These are phyloP conservation scores for Apostichopus californicus DNA, from an alignment of 35 echinoderm and acorn worm species.

Conservation along the genomic window DNA sequence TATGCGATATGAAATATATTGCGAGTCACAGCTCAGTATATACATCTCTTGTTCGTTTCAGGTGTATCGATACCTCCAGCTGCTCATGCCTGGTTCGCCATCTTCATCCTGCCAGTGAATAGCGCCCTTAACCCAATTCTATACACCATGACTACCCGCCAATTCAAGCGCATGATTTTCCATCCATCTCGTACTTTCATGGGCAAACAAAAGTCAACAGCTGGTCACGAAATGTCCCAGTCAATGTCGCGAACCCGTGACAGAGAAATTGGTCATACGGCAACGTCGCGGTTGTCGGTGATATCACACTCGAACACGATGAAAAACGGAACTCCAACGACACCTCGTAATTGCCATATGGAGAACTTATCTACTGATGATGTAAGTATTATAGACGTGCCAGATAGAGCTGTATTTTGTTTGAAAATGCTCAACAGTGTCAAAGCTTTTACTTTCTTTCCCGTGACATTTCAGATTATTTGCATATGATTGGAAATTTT, in stretches of 20 bases:
- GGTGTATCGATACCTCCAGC: constrained; percentile 62
- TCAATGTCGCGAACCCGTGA: constrained; percentile 11
- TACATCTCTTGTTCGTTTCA: constrained; percentile 15
- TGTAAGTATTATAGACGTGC: background rate
- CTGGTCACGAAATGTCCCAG: background rate
- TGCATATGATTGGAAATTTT: too few species aligned
- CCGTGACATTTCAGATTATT: too few species aligned
- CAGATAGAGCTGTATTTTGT: too few species aligned
- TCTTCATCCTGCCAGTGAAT: constrained; percentile 89
- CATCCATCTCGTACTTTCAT: constrained; percentile 23
- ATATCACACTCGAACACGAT: constrained; percentile 11
- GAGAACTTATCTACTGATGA: background rate
- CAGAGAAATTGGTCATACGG: constrained; percentile 17
- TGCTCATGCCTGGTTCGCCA: constrained; percentile 93
- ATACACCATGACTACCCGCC: constrained; percentile 90
- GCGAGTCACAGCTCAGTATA: background rate
- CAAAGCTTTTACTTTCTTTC: too few species aligned
- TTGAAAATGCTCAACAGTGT: too few species aligned
- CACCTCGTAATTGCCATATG: constrained; percentile 2
- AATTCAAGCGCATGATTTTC: constrained; percentile 82
- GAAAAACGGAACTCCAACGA: constrained; percentile 56
- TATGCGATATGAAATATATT: background rate
- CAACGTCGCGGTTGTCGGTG: constrained; percentile 1
- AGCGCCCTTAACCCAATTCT: constrained; percentile 90
- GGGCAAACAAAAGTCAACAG: constrained; percentile 5